Evolutionary conservation across 2,113 vertebrate genomes (phyloP).

Genomic region (Polypterus bichir): DNA sequence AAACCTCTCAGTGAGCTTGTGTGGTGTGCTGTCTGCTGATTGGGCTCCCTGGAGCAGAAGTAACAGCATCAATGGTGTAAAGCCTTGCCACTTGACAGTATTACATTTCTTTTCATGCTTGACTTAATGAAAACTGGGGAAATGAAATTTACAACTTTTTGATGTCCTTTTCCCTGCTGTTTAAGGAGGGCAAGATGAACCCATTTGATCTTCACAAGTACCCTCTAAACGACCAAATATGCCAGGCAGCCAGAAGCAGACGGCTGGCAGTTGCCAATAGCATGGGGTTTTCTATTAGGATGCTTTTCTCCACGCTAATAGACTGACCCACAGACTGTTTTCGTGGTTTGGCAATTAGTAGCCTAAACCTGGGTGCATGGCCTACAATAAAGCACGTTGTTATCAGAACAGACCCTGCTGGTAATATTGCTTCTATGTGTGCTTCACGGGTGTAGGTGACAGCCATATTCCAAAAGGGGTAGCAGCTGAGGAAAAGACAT

Average conservation of each 20-base stretch:
- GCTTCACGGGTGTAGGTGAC: no score
- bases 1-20: constrained; percentile 88
- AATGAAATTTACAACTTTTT: constrained; percentile 99
- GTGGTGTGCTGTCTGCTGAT: constrained; percentile 87
- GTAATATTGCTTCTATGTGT: no score
- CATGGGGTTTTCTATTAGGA: constrained; percentile 78
- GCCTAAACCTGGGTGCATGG: no score
- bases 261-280: constrained; percentile 85
- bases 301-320: constrained; percentile 32
- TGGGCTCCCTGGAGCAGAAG: constrained; percentile 98
- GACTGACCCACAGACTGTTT: no score
- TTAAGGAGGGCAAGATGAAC: constrained; percentile 97
- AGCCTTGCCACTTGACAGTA: constrained; percentile 98
- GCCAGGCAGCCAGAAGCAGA: constrained; percentile 92
- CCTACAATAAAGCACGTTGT: no score
- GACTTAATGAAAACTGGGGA: constrained; percentile 99
- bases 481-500: no score
- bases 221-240: constrained; percentile 97
- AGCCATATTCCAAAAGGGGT: no score
- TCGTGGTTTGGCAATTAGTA: no score
- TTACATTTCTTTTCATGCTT: constrained; percentile 99
- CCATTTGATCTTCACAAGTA: constrained; percentile 96
- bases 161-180: constrained; percentile 96
- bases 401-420: no score
- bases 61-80: constrained; percentile 98